Evolutionary conservation across 2,797 vertebrate species (phyloP), one percentile per base, ranked within the genome.

Genomic region (Lacerta viridis): DNA sequence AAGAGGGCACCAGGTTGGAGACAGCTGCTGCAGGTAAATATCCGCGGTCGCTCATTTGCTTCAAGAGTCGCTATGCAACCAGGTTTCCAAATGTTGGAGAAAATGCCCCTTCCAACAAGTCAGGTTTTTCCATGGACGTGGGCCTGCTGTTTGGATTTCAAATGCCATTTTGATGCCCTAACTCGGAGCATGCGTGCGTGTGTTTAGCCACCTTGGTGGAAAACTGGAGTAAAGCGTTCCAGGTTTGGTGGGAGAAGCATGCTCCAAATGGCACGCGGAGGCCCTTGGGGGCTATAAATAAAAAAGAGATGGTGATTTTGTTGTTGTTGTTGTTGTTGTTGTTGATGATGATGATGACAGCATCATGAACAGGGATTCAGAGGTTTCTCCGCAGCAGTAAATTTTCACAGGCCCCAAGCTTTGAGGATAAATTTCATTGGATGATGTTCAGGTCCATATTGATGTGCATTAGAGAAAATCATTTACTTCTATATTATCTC

Each of bases 251-350:
- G 68, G 74, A 18, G 88, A 74, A 3, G n/a, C 69, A 11, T 80
- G 0, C 0, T 0, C 1, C 77, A 27, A 69, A 64, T 7, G 27
- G 0, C 0, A 0, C 0, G 1, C 0, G 15, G 33, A 11, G 13
- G 50, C 8, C 71, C 33, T 17, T 46, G 46, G 9, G 11, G 7
- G 41, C 4, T 43, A 79, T 46, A 46, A 46, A 46, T 46, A 46
- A 46, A 46, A 46, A 46, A 46, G n/a, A 10, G 9, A 46, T 46
- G 43, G 43, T 46, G 43, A 46, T 46, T n/a, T n/a, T n/a, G n/a
- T n/a, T n/a, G n/a, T n/a, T n/a, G 7, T 43, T 43, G n/a, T n/a
- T n/a, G n/a, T n/a, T n/a, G n/a, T n/a, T n/a, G 43, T 10, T 46
- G 43, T 1, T 43, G 7, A 43, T 43, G 43, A 43, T 43, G 43